phyloP scores from a whole-genome alignment of 2,113 vertebrate genomes.

The Galbula dea region DNA sequence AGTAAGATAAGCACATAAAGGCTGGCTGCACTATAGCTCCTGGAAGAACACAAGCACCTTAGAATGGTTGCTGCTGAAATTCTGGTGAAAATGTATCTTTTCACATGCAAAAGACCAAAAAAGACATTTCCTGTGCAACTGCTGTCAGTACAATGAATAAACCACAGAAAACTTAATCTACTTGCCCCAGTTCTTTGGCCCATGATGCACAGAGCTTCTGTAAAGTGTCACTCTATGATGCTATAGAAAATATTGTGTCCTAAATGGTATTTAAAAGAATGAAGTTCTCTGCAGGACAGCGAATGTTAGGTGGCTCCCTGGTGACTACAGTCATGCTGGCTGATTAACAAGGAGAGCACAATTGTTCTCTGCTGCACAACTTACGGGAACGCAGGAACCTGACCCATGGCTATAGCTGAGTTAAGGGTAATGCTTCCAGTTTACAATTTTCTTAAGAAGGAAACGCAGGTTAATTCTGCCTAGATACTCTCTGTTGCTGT shows the following conservation, averaged over 20 bases:
- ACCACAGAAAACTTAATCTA: neutral
- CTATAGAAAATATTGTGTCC: neutral
- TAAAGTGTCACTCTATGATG: neutral
- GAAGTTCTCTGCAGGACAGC: neutral
- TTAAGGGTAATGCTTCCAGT: neutral
- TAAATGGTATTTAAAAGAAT: neutral
- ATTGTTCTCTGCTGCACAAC: neutral
- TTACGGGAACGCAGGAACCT: neutral
- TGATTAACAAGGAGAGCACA: neutral
- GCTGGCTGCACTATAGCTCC: neutral
- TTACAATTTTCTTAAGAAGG: neutral
- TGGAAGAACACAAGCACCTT: neutral
- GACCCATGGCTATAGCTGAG: neutral
- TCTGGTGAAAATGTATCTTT: neutral
- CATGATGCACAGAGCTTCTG: neutral
- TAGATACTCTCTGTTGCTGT: neutral
- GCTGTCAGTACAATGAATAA: neutral
- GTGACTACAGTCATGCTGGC: neutral
- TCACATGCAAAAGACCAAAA: neutral
- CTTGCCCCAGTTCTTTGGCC: neutral
- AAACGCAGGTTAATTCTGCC: neutral
- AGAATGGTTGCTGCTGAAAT: neutral
- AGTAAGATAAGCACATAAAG: neutral
- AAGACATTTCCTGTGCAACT: neutral
- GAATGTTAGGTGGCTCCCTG: neutral